Base-by-base conservation (phyloP, 92 coral and sea anemone species). In the Porites rus region DNA sequence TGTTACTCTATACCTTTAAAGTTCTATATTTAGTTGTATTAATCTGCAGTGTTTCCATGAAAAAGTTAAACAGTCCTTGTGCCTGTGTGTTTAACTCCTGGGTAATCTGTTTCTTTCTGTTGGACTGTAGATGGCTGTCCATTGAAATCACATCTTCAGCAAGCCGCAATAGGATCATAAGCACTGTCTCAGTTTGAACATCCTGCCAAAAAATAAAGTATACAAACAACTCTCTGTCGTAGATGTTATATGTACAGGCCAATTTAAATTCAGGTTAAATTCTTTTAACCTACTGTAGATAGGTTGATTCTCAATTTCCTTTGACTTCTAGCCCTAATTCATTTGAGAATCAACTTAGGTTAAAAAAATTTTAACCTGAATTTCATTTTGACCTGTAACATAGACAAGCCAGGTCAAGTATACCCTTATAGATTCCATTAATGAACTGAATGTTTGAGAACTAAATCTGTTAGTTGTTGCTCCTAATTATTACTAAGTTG, bases 141-240 rank as follows among this genome's bases (percentile, higher is more conserved):
- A 94, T 91, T 14, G 87, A 89, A 56, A 92, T 89, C 62, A 90
- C 88, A 51, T 96, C 99, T 77, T 96, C 99, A 12, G 98, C 98
- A 18, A 96, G 92, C 6, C 96, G 98, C 21, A 96, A 80, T 5
- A 96, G 89, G 51, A 93, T 86, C 91, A 95, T 92, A 5, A 96
- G 90, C 18, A 95, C 98, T 16, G 93, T 87, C 53, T 95, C 98
- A 31, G 93, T 85, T 77, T 96, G 99, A 54, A 93, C 87, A 17
- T 92, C 92, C 99, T 96, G 76, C 2, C 20, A 65, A 79, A 50
- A 43, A 31, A 4, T 24, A 0, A 0, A 1, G 17, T 14, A 12
- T 10, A 10, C n/a, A 74, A 51, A 5, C 13, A 24, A 24, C 24
- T 2, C 7, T 38, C 46, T 38, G 46, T 38, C 0, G 7, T 38